These are phyloP conservation scores for Brachymystax lenok DNA, from an alignment of 2,797 vertebrate species.

Conservation along the genomic window DNA sequence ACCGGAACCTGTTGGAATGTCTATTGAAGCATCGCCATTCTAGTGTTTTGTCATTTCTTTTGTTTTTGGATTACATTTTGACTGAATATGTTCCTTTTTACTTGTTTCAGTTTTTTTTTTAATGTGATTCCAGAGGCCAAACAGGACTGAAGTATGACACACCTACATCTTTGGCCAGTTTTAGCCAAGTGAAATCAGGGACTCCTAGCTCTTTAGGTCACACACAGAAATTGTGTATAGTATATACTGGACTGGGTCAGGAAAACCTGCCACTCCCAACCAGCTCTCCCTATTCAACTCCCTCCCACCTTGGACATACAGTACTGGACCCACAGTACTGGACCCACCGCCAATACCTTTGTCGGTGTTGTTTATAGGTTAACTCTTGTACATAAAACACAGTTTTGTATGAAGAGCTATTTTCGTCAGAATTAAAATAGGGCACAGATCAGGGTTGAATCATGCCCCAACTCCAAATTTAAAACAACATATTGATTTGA, in stretches of 20 bases:
- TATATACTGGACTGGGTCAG: slow-evolving; percentile 71
- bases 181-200: slow-evolving; percentile 80
- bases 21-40: slow-evolving; percentile 52
- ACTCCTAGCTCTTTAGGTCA: slow-evolving; percentile 75
- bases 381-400: slow-evolving; percentile 94
- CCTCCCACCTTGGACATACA: slow-evolving; percentile 51
- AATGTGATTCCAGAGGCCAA: slow-evolving; percentile 54
- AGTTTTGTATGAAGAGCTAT: slow-evolving; percentile 99
- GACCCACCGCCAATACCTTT: slow-evolving; percentile 65
- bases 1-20: slow-evolving; percentile 62
- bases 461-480: slow-evolving; percentile 81
- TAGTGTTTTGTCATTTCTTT: slow-evolving; percentile 60
- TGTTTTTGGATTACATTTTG: slow-evolving; percentile 43
- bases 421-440: slow-evolving; percentile 94
- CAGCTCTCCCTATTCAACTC: background rate
- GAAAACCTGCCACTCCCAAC: slow-evolving; percentile 55
- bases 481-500: slow-evolving; percentile 64
- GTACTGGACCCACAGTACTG: slow-evolving; percentile 53
- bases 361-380: slow-evolving; percentile 87
- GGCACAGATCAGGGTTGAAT: slow-evolving; percentile 86
- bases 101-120: slow-evolving; percentile 49
- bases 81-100: slow-evolving; percentile 42
- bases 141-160: slow-evolving; percentile 61
- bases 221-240: slow-evolving; percentile 70
- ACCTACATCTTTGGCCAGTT: slow-evolving; percentile 68